phyloP scores from a whole-genome alignment of 2,888 invertebrate genomes.

The Chymomyza fuscimana region DNA sequence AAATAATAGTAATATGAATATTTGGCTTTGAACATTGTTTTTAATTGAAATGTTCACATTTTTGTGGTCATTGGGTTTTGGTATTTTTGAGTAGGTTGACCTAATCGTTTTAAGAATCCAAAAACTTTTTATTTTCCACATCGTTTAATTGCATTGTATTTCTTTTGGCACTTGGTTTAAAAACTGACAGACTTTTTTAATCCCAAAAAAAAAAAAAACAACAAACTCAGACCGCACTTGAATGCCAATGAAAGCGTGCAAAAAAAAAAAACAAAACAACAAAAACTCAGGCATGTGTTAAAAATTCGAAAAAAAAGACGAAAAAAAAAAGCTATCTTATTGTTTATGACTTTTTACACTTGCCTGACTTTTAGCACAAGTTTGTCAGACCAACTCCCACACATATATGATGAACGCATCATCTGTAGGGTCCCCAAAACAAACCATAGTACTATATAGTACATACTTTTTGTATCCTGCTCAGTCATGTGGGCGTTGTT shows the following conservation, averaged over 20 bases:
- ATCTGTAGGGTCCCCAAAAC: background rate
- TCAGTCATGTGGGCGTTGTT: conserved; percentile 39
- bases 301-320: conserved; percentile 14
- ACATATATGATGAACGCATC: conserved; percentile 1
- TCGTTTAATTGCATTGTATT: background rate
- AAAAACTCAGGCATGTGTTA: conserved; percentile 31
- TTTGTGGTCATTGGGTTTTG: background rate
- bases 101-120: background rate
- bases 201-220: background rate
- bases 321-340: conserved; percentile 24
- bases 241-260: background rate
- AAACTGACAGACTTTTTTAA: background rate
- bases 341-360: conserved; percentile 52
- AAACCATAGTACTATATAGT: background rate
- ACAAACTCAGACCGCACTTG: background rate
- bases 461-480: conserved; percentile 26
- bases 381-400: conserved; percentile 46
- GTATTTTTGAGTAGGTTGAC: background rate
- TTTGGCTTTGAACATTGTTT: conserved; percentile 1
- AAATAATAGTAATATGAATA: background rate
- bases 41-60: background rate
- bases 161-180: conserved; percentile 2
- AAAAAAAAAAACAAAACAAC: background rate
- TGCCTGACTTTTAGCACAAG: conserved; percentile 49
- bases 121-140: conserved; percentile 1